A percentile compares a stretch with the other conserved stretches of the same genome.
phyloP scores from a whole-genome alignment of 2,797 vertebrate species.

The Hippopotamyrus pictus region DNA sequence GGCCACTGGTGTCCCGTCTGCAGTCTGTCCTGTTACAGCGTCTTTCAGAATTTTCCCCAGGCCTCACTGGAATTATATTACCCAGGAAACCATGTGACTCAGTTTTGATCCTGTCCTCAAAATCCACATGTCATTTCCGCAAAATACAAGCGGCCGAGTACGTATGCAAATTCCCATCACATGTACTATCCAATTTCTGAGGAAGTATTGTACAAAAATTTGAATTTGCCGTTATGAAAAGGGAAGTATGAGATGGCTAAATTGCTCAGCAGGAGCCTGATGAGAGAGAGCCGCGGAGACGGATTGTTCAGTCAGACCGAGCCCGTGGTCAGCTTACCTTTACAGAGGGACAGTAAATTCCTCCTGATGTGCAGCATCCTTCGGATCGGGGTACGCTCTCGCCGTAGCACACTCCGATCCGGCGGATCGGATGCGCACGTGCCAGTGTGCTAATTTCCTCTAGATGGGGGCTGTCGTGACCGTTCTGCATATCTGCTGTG shows the following conservation, averaged over 20 bases:
- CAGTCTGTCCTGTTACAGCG: background rate
- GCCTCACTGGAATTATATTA: background rate
- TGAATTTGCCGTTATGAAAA: conserved; percentile 14
- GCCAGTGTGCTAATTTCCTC: background rate
- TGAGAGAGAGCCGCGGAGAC: background rate
- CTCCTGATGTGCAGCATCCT: background rate
- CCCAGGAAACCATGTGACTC: background rate
- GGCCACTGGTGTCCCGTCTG: background rate
- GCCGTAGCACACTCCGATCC: too few species aligned
- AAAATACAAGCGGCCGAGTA: background rate
- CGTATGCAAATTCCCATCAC: conserved; percentile 15
- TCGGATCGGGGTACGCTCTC: background rate
- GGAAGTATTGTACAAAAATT: conserved; percentile 5
- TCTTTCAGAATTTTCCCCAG: background rate
- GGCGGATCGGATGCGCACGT: too few species aligned
- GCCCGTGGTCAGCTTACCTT: background rate
- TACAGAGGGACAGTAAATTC: background rate
- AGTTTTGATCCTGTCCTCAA: background rate
- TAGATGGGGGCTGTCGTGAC: background rate
- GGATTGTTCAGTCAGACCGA: background rate
- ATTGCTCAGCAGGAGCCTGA: conserved; percentile 16
- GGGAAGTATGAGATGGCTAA: conserved; percentile 11
- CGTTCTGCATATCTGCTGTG: background rate
- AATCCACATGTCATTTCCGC: background rate
- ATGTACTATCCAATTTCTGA: conserved; percentile 17